Base-by-base conservation (phyloP, 1,140 invertebrate genomes). In the Leptinotarsa defecta region DNA sequence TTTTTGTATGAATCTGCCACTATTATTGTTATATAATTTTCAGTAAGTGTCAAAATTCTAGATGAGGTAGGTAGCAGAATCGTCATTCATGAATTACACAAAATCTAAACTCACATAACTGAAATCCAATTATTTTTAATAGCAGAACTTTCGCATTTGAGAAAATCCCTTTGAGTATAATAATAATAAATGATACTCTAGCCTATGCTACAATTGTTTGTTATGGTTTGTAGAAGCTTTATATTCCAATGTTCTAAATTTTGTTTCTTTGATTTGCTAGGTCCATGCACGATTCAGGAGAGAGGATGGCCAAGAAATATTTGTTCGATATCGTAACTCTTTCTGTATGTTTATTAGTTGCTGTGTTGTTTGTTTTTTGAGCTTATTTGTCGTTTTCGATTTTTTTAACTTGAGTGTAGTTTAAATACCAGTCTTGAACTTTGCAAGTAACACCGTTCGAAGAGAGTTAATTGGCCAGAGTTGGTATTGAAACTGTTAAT, bases 301-400 rank as follows among this genome's bases (percentile, higher is more conserved):
- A 34, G 43, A 48, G 27, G 71, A 73, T 43, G 71, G 71, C 24
- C 20, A 48, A 34, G 68, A 20, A 34, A 70, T 70, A 52, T 52
- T 27, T 73, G 71, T 73, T 24, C 71, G 34, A 73, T 73, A 62
- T 73, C 63, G 63, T 73, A 73, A 73, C 19, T 65, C 64, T 43
- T 11, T 62, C 15, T 65, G 64, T 65, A 65, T 65, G 64, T 65
- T 65, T 65, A 24, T 65, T 24, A 34, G 27, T 34, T 24, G 27
- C 64, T 65, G 20, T 65, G 20, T 34, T 24, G 64, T 71, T 71
- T 71, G 22, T 0, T n/a, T 69, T 68, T 68, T 48, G 24, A 43
- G 11, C 19, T 27, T 68, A 19, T 48, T 68, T 48, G 4, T 68
- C 19, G 17, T 68, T 48, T 68, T 68, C 27, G 3, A 48, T 48